These are phyloP conservation scores for Tethea ocularis DNA, from an alignment of 2,888 invertebrate species.

Conservation along the genomic window DNA sequence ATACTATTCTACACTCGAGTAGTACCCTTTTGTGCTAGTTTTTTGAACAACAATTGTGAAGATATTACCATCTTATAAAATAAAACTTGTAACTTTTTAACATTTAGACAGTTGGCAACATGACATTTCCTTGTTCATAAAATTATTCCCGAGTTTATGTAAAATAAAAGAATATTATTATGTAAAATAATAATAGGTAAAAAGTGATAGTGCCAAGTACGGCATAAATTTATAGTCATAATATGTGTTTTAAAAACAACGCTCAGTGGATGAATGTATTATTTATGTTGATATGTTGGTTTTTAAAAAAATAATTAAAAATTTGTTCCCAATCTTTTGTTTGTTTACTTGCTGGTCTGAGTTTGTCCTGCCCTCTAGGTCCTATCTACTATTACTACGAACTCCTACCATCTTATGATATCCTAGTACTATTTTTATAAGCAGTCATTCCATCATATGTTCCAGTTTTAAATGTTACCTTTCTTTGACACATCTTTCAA, in stretches of 20 bases:
- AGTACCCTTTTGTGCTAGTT: too few relatives aligned
- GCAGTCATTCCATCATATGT: too few relatives aligned
- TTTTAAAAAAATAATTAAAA: constrained; percentile 64
- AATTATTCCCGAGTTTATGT: not conserved
- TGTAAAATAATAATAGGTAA: constrained; percentile 16
- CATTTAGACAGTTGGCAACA: not conserved
- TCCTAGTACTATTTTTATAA: too few relatives aligned
- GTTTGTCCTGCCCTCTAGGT: too few relatives aligned
- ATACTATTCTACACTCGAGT: too few relatives aligned
- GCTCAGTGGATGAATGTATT: constrained; percentile 40
- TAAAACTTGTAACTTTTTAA: constrained; percentile 1
- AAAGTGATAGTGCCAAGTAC: constrained; percentile 9
- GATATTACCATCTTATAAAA: not conserved
- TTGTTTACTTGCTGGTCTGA: too few relatives aligned
- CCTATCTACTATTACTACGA: too few relatives aligned
- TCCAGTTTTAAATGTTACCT: too few relatives aligned
- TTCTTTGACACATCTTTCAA: too few relatives aligned
- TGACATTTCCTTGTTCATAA: not conserved
- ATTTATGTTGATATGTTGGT: constrained; percentile 72
- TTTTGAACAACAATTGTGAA: too few relatives aligned
- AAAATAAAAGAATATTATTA: constrained; percentile 32
- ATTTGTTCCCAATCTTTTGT: constrained; percentile 56
- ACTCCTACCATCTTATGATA: too few relatives aligned
- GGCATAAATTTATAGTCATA: constrained; percentile 20
- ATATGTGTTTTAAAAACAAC: constrained; percentile 27